Percentiles rank a stretch among this genome's conserved stretches.
Evolutionary conservation across 2,797 vertebrate species (phyloP).

Genomic region (Enteromius viviparus): DNA sequence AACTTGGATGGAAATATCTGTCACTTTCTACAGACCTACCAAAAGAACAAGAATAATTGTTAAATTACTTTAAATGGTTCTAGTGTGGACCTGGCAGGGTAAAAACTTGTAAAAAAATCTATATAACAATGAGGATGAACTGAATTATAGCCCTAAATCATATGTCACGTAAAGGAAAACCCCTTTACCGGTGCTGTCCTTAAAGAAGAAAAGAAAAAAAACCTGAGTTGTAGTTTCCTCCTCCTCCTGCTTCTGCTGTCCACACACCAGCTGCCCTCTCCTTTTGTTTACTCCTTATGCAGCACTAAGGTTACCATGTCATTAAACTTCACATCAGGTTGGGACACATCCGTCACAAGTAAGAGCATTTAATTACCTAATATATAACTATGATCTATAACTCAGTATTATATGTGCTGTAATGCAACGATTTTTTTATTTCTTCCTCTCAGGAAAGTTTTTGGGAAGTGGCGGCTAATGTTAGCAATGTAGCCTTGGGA

Average conservation of each 20-base stretch:
- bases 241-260: constrained; percentile 45
- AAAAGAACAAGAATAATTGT: not conserved
- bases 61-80: not conserved
- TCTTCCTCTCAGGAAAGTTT: constrained; percentile 27
- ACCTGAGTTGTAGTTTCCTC: constrained; percentile 31
- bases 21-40: not conserved
- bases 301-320: constrained; percentile 69
- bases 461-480: constrained; percentile 46
- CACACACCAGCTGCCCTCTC: constrained; percentile 55
- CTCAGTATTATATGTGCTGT: not conserved
- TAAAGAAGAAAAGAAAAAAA: constrained; percentile 21
- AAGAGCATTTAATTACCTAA: constrained; percentile 43
- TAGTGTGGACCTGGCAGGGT: not conserved
- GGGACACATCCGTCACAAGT: constrained; percentile 59
- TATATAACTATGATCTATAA: not conserved
- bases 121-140: not conserved
- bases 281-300: constrained; percentile 56
- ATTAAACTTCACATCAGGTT: constrained; percentile 53
- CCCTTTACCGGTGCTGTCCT: constrained; percentile 11
- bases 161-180: constrained; percentile 61
- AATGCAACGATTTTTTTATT: not conserved
- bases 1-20: not conserved
- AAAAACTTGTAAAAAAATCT: not conserved
- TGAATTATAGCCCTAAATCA: not conserved
- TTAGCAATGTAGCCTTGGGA: constrained; percentile 48